phyloP scores from a whole-genome alignment of 2,797 vertebrate species.

The Intellagama lesueurii region DNA sequence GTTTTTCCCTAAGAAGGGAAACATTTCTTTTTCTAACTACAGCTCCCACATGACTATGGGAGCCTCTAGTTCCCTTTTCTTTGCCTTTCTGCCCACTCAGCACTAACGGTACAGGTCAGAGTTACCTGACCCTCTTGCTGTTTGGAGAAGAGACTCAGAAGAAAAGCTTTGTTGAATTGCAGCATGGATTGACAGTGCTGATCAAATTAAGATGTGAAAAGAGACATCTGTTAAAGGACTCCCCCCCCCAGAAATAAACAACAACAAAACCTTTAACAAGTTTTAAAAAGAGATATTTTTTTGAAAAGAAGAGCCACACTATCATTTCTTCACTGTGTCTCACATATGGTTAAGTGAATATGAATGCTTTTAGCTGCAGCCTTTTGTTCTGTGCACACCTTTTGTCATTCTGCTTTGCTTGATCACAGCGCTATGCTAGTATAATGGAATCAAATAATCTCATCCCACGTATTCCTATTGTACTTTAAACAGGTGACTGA shows the following conservation, averaged over 20 bases:
- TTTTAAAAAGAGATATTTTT: neutral
- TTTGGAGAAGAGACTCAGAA: neutral
- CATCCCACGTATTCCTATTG: constrained; percentile 60
- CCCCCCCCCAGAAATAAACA: neutral
- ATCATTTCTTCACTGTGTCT: constrained; percentile 36
- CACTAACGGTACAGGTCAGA: too few relatives aligned
- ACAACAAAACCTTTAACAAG: neutral
- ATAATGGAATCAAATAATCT: constrained; percentile 62
- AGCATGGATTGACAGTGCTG: neutral
- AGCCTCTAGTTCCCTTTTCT: neutral
- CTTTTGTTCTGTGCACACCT: constrained; percentile 44
- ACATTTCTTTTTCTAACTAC: neutral
- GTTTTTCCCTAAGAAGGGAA: neutral
- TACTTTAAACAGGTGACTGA: constrained; percentile 66
- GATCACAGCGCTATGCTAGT: constrained; percentile 67
- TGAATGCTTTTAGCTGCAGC: constrained; percentile 46
- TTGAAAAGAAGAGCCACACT: constrained; percentile 24
- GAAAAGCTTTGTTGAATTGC: constrained; percentile 27
- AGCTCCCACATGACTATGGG: too few relatives aligned
- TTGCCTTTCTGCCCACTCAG: neutral
- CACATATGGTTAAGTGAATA: constrained; percentile 40
- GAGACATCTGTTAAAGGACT: neutral
- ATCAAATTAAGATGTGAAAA: neutral
- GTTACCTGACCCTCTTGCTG: neutral
- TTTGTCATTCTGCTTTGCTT: constrained; percentile 63